phyloP scores from a whole-genome alignment of 2,797 vertebrate species.

The Xenentodon cancila region DNA sequence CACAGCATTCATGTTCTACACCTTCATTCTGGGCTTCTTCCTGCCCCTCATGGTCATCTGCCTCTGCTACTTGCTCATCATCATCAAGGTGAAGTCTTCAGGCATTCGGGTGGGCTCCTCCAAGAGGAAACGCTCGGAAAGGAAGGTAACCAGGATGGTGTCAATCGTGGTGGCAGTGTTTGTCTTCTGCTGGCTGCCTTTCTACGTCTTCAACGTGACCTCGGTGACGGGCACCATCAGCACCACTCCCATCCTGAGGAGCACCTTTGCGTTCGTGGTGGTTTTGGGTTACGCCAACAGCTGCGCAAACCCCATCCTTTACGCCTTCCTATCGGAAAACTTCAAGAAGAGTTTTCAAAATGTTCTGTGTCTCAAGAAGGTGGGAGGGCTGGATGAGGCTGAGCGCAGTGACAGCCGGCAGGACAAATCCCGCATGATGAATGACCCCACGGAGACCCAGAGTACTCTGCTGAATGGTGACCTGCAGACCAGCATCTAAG shows the following conservation, averaged over 20 bases:
- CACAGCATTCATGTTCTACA: slow-evolving; percentile 95
- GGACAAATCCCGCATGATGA: slow-evolving; percentile 91
- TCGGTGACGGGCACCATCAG: slow-evolving; percentile 90
- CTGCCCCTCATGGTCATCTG: slow-evolving; percentile 95
- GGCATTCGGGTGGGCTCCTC: slow-evolving; percentile 93
- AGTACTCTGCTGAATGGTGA: slow-evolving; percentile 91
- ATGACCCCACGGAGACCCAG: slow-evolving; percentile 93
- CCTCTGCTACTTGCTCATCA: slow-evolving; percentile 96
- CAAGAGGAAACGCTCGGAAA: slow-evolving; percentile 93
- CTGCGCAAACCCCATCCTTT: slow-evolving; percentile 97
- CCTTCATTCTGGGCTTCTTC: slow-evolving; percentile 94
- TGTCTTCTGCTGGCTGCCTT: slow-evolving; percentile 97
- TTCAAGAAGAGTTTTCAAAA: slow-evolving; percentile 99
- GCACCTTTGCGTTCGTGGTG: slow-evolving; percentile 95
- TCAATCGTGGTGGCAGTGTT: slow-evolving; percentile 96
- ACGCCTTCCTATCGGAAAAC: slow-evolving; percentile 96
- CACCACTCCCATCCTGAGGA: slow-evolving; percentile 90
- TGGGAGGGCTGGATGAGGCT: slow-evolving; percentile 87
- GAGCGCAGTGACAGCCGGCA: slow-evolving; percentile 93
- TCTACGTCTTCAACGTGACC: slow-evolving; percentile 96
- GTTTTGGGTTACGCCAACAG: slow-evolving; percentile 96
- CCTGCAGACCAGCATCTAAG: slow-evolving; percentile 92
- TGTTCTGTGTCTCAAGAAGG: slow-evolving; percentile 92
- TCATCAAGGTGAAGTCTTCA: slow-evolving; percentile 94
- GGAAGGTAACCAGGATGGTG: slow-evolving; percentile 96